phyloP scores from a whole-genome alignment of 2,113 vertebrate species.

The Alligator sinensis region DNA sequence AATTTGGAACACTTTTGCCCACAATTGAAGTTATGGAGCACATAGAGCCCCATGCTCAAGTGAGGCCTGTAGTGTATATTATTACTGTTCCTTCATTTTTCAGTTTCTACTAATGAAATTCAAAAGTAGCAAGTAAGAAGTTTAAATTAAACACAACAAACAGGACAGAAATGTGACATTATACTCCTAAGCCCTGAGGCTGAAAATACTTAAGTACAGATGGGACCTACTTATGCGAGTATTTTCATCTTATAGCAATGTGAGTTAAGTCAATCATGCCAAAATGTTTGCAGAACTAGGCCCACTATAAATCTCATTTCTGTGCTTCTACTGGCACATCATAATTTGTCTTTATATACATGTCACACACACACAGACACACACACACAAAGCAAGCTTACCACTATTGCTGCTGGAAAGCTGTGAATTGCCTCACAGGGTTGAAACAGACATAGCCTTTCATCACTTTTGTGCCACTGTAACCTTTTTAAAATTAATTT shows the following conservation, averaged over 20 bases:
- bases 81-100: background rate
- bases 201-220: background rate
- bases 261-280: background rate
- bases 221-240: background rate
- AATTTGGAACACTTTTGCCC: background rate
- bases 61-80: background rate
- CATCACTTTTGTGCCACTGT: no score
- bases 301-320: background rate
- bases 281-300: background rate
- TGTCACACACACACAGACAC: no score
- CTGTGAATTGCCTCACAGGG: background rate
- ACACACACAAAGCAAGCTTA: background rate
- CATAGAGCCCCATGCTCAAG: background rate
- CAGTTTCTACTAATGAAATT: background rate
- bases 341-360: background rate
- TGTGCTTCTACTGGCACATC: background rate
- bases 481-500: no score
- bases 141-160: background rate
- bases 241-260: background rate
- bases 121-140: background rate
- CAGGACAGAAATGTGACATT: background rate
- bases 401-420: background rate
- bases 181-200: background rate
- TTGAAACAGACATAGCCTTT: no score
- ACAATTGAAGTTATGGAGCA: background rate